A percentile compares a stretch with the other conserved stretches of the same genome.
These are phyloP conservation scores for Hormiphora californensis DNA, from an alignment of 37 sponge, comb jelly and placozoan species.

Conservation along the genomic window DNA sequence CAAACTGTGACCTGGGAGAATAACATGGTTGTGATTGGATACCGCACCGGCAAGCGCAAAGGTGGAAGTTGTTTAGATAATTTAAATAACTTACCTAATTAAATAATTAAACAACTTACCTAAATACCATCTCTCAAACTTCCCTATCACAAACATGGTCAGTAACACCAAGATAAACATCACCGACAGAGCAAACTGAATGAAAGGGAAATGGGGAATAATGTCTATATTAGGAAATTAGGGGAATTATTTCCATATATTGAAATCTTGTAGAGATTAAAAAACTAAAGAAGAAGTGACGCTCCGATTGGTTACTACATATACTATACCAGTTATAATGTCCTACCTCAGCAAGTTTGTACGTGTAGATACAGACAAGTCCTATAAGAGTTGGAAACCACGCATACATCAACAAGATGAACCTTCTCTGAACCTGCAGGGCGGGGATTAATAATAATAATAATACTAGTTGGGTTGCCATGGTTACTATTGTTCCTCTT, in stretches of 20 bases:
- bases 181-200: constrained; percentile 15
- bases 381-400: constrained; percentile 35
- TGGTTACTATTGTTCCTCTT: too few relatives aligned
- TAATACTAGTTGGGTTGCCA: too few relatives aligned
- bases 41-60: neutral
- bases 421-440: neutral
- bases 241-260: too few relatives aligned
- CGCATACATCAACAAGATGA: constrained; percentile 44
- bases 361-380: constrained; percentile 35
- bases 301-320: too few relatives aligned
- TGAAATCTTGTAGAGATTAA: too few relatives aligned
- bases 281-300: too few relatives aligned
- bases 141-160: neutral
- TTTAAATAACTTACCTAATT: too few relatives aligned
- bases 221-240: too few relatives aligned
- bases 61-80: neutral
- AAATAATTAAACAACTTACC: constrained; percentile 2
- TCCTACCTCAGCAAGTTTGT: constrained; percentile 51
- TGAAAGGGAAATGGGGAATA: too few relatives aligned
- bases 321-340: too few relatives aligned
- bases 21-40: neutral
- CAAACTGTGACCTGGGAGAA: constrained; percentile 5
- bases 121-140: constrained; percentile 37
- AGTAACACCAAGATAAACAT: neutral
- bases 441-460: neutral